Percentiles rank a stretch among this genome's conserved stretches.
phyloP scores from a whole-genome alignment of 2,797 vertebrate species.

The Hoplostethus atlanticus region DNA sequence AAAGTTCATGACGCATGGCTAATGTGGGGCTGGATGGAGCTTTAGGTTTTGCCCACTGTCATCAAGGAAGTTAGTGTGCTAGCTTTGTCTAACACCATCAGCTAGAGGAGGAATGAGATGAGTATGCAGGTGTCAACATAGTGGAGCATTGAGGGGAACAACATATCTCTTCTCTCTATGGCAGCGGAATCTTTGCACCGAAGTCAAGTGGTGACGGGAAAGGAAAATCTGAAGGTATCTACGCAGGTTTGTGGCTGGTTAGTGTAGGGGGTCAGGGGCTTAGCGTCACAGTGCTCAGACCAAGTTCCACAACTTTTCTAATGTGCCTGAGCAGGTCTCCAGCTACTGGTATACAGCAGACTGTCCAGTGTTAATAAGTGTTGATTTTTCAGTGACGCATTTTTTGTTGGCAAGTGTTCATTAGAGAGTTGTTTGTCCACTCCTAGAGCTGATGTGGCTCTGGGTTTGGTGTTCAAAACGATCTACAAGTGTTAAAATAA shows the following conservation, averaged over 20 bases:
- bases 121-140: conserved; percentile 38
- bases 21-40: not conserved
- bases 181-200: conserved; percentile 24
- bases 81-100: conserved; percentile 80
- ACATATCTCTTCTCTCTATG: not conserved
- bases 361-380: too few species aligned
- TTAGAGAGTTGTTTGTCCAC: not conserved
- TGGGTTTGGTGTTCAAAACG: not conserved
- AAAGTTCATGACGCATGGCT: conserved; percentile 32
- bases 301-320: not conserved
- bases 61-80: conserved; percentile 38
- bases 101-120: conserved; percentile 27
- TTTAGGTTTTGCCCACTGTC: conserved; percentile 17
- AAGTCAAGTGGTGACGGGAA: not conserved
- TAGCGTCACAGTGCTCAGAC: not conserved
- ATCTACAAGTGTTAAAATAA: too few species aligned
- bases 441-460: not conserved
- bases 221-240: not conserved
- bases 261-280: too few species aligned
- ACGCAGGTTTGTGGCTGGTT: too few species aligned
- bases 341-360: too few species aligned
- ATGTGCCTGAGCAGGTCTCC: too few species aligned
- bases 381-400: too few species aligned
- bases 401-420: not conserved
- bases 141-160: conserved; percentile 24